phyloP scores from a whole-genome alignment of 2,888 invertebrate species.

The Tromatobia lineatoria region DNA sequence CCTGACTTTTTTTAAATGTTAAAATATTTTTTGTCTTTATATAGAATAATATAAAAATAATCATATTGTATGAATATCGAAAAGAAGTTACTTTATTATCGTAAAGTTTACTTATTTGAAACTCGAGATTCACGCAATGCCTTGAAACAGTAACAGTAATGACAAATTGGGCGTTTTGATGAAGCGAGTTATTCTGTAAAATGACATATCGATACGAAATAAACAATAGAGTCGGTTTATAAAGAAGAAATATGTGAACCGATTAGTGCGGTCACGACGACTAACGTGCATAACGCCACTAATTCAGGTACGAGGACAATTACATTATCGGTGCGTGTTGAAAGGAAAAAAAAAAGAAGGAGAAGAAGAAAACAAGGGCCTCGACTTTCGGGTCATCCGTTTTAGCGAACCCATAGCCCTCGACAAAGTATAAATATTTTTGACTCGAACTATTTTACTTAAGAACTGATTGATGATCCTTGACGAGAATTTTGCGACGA shows the following conservation, averaged over 20 bases:
- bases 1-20: background rate
- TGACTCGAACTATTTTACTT: constrained; percentile 78
- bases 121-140: constrained; percentile 4
- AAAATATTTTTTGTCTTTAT: background rate
- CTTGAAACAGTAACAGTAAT: constrained; percentile 13
- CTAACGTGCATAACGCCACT: constrained; percentile 28
- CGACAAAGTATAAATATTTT: constrained; percentile 80
- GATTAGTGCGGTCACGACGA: constrained; percentile 12
- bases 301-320: constrained; percentile 51
- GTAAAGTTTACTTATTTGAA: constrained; percentile 9
- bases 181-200: constrained; percentile 54
- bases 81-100: background rate
- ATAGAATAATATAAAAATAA: background rate
- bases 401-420: constrained; percentile 71
- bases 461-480: constrained; percentile 71
- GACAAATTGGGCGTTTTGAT: constrained; percentile 25
- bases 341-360: constrained; percentile 45
- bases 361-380: constrained; percentile 47
- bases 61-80: background rate
- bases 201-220: constrained; percentile 71
- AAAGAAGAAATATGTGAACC: constrained; percentile 9
- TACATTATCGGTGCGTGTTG: constrained; percentile 16
- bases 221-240: constrained; percentile 46
- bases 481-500: constrained; percentile 67
- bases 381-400: constrained; percentile 64